Conservation (phyloP, 2,797 vertebrate genomes). For the Myotis daubentonii region DNA sequence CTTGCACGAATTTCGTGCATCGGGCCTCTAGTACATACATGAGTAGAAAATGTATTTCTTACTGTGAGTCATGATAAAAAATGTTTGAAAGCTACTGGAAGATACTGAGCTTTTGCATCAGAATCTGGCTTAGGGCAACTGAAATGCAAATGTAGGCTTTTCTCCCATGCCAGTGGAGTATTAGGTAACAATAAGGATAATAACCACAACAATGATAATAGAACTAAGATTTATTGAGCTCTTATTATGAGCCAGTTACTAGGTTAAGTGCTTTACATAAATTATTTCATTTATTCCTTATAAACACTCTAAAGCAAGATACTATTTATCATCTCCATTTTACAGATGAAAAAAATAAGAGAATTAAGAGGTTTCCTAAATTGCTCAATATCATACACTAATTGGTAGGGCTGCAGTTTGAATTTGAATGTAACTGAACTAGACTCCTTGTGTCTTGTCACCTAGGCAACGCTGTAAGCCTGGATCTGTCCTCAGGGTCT, state of each 20-base stretch:
- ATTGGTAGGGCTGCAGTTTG: background rate
- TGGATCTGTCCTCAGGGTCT: background rate
- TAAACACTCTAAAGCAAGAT: constrained; percentile 22
- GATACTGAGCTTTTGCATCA: background rate
- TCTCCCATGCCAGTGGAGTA: background rate
- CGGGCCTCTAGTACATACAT: background rate
- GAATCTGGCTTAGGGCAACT: background rate
- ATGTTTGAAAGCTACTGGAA: constrained; percentile 13
- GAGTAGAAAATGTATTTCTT: constrained; percentile 34
- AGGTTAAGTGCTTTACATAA: background rate
- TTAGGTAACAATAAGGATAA: background rate
- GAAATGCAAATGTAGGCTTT: constrained; percentile 43
- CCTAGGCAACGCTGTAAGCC: background rate
- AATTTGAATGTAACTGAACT: constrained; percentile 10
- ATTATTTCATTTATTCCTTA: constrained; percentile 45
- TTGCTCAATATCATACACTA: background rate
- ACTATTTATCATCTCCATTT: constrained; percentile 35
- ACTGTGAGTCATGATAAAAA: background rate
- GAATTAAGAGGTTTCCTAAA: constrained; percentile 31
- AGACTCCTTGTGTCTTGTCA: background rate
- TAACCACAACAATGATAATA: background rate
- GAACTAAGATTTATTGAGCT: constrained; percentile 47
- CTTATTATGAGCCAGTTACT: constrained; percentile 28
- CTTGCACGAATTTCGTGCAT: no score
- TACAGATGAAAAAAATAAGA: background rate